Base-by-base conservation (phyloP, 2,797 vertebrate species). In the Coranthus polyacanthus region DNA sequence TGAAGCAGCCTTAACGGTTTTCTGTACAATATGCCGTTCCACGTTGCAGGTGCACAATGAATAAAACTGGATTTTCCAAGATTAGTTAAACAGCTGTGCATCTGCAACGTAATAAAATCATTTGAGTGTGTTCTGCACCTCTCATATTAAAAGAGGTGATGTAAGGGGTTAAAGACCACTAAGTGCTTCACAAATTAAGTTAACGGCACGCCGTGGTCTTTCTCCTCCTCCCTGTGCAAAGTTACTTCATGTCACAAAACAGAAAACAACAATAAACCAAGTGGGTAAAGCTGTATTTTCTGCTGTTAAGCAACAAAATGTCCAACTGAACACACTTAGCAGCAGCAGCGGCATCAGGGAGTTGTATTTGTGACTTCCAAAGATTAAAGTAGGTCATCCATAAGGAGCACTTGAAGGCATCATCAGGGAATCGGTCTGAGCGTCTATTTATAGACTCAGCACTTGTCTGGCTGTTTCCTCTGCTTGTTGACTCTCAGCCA, bases 371-470 rank as follows among this genome's bases (percentile, higher is more conserved):
- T 22, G 17, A 12, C 24, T 37, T 43, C 16, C 18, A 18, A 21
- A 55, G 29, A 36, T 59, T 34, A 74, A 77, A 63, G 43, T 66
- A 68, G 66, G 72, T 45, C 64, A 64, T 43, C 66, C 42, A 63
- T 72, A 39, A 47, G 55, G 45, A 82, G 75, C 68, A 78, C 51
- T 61, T 66, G 38, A 81, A 75, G 38, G 65, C 71, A 57, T 75
- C 71, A 15, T 60, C n/a, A n/a, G n/a, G 66, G 63, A 77, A 57
- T 37, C 29, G 65, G 54, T 71, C 66, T 72, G 15, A 12, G 20
- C 2, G 13, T 54, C 61, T 87, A 87, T 88, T 83, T 83, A 67
- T 84, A 84, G 78, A 6, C 15, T 5, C 10, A 1, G 3, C 11
- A 34, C 45, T 52, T 43, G 36, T 61, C 53, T 32, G 42, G 18